phyloP scores from a whole-genome alignment of 2,113 vertebrate genomes.

The Lophotis ruficrista region DNA sequence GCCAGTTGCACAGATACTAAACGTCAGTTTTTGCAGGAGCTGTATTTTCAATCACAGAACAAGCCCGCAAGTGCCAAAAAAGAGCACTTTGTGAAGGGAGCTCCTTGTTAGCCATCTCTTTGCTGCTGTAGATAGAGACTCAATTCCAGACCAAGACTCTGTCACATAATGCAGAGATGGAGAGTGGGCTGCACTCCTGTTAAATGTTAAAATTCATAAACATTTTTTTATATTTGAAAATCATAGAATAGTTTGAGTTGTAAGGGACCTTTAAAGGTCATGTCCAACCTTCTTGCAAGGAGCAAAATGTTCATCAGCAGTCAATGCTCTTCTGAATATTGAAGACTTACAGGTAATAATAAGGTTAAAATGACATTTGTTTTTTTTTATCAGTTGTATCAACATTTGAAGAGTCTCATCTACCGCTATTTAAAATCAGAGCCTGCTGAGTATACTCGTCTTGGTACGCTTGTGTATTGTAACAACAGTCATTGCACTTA shows the following conservation, averaged over 20 bases:
- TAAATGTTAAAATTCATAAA: not conserved
- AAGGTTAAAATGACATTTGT: not conserved
- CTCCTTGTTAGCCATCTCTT: not conserved
- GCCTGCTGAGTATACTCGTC: not conserved
- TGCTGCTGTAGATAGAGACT: not conserved
- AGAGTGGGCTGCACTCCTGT: not conserved
- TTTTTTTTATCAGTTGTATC: not conserved
- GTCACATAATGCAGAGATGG: not conserved
- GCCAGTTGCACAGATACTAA: not conserved
- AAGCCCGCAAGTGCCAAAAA: not conserved
- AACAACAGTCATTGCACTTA: not conserved
- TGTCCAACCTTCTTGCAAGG: no score
- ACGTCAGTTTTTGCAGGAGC: not conserved
- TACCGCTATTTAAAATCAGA: not conserved
- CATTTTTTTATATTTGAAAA: not conserved
- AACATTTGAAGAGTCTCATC: not conserved
- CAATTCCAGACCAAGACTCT: not conserved
- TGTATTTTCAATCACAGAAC: not conserved
- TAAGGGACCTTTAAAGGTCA: no score
- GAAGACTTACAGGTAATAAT: not conserved
- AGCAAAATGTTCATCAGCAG: not conserved
- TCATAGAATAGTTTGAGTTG: no score
- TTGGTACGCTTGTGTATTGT: fast-evolving
- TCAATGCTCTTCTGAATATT: not conserved
- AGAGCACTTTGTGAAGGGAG: not conserved